phyloP scores from a whole-genome alignment of 2,888 invertebrate genomes.

The Scaptomyza reducta region DNA sequence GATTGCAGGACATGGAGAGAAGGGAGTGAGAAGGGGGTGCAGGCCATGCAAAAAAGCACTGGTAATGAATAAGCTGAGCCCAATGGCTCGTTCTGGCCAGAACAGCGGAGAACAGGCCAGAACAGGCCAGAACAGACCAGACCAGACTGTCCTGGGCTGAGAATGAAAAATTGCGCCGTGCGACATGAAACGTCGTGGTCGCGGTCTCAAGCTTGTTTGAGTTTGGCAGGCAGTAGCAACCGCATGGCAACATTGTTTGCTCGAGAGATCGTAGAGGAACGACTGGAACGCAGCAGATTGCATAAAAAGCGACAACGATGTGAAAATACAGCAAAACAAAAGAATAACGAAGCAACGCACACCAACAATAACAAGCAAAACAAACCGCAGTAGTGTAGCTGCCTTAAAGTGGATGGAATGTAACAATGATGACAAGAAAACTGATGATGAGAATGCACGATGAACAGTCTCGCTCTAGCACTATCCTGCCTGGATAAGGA shows the following conservation, averaged over 20 bases:
- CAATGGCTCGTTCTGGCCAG: conserved; percentile 23
- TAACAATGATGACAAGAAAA: conserved; percentile 67
- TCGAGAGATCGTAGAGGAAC: conserved; percentile 25
- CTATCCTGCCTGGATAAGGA: neutral
- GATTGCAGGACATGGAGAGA: conserved; percentile 56
- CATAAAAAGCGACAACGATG: conserved; percentile 53
- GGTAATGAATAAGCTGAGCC: conserved; percentile 70
- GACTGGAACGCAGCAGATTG: conserved; percentile 46
- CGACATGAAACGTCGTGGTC: conserved; percentile 39
- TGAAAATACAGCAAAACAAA: conserved; percentile 52
- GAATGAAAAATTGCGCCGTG: conserved; percentile 73
- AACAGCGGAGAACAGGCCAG: neutral
- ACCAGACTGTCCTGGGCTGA: conserved; percentile 21
- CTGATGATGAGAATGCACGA: conserved; percentile 56
- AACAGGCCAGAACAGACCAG: neutral
- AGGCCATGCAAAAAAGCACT: conserved; percentile 56
- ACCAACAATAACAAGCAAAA: conserved; percentile 59
- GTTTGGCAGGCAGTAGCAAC: conserved; percentile 59
- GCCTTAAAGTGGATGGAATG: conserved; percentile 31
- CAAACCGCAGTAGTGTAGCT: conserved; percentile 74
- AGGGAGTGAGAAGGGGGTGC: conserved; percentile 22
- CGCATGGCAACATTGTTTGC: conserved; percentile 76
- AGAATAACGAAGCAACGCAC: conserved; percentile 64
- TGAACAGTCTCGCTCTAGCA: neutral
- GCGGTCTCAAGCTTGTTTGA: conserved; percentile 73